Evolutionary conservation across 1,140 invertebrate genomes (phyloP).

Genomic region (Adelges cooleyi): DNA sequence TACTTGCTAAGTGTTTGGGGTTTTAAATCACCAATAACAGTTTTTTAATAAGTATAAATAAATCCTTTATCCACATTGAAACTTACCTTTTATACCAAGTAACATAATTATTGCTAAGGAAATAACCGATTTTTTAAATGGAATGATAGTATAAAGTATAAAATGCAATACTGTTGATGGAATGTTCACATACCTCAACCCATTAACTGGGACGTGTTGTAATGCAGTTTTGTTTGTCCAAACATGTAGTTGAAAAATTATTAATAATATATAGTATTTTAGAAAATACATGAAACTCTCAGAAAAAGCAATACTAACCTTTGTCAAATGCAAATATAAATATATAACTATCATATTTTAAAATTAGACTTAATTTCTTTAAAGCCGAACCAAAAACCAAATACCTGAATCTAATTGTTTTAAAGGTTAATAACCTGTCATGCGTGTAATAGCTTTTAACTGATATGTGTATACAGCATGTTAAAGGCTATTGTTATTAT

Average conservation of each 20-base stretch:
- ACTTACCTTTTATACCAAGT: no score
- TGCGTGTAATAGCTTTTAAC: constrained; percentile 15
- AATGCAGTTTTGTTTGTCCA: neutral
- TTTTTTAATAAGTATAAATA: no score
- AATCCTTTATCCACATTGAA: no score
- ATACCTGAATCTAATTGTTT: constrained; percentile 22
- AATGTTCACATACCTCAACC: constrained; percentile 10
- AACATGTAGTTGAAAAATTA: no score
- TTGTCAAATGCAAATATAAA: constrained; percentile 15
- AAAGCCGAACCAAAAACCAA: constrained; percentile 24
- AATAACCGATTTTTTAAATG: no score
- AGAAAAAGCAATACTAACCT: constrained; percentile 25
- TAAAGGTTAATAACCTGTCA: constrained; percentile 10
- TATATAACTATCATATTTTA: constrained; percentile 7
- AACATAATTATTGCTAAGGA: no score
- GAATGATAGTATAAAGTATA: no score
- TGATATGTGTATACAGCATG: neutral
- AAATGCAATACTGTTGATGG: no score
- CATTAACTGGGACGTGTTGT: neutral
- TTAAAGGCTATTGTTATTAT: constrained; percentile 24
- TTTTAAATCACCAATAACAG: no score
- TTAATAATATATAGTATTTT: no score
- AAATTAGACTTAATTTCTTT: neutral
- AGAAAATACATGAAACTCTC: neutral
- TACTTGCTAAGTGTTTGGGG: no score